phyloP scores from a whole-genome alignment of 2,797 vertebrate genomes.

The Ctenochaetus hawaiiensis region DNA sequence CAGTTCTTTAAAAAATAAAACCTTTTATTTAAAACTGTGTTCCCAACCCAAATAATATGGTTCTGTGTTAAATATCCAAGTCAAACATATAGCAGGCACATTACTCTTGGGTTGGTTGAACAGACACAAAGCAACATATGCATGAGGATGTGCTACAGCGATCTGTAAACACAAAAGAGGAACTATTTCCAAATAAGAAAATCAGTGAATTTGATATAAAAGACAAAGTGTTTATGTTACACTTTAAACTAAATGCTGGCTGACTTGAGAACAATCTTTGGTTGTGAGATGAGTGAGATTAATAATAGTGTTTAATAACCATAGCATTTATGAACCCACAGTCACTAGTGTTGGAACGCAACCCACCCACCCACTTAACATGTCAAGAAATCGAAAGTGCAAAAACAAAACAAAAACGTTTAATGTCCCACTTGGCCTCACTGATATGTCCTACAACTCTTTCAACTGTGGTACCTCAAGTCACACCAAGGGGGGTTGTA shows the following conservation, averaged over 20 bases:
- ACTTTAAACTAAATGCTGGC: conserved; percentile 22
- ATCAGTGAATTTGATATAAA: conserved; percentile 7
- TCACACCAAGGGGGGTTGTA: conserved; percentile 30
- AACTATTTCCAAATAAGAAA: conserved; percentile 24
- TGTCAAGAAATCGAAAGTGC: conserved; percentile 64
- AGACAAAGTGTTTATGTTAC: conserved; percentile 19
- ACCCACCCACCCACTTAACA: conserved; percentile 5
- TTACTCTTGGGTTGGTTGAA: background rate
- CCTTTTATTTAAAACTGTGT: conserved; percentile 50
- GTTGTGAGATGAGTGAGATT: conserved; percentile 36
- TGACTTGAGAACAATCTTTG: conserved; percentile 40
- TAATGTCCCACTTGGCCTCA: conserved; percentile 22
- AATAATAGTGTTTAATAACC: conserved; percentile 65
- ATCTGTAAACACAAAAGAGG: conserved; percentile 15
- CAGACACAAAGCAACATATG: background rate
- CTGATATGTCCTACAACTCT: conserved; percentile 9
- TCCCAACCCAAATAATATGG: conserved; percentile 19
- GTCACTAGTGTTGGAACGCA: conserved; percentile 58
- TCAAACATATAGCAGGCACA: conserved; percentile 12
- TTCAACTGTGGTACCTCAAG: conserved; percentile 47
- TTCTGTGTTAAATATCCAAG: conserved; percentile 21
- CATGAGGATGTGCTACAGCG: conserved; percentile 17
- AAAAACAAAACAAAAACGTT: conserved; percentile 37
- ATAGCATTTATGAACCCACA: conserved; percentile 39
- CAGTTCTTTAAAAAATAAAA: conserved; percentile 36